These are phyloP conservation scores for Parelbella ahira DNA, from an alignment of 2,888 invertebrate species.

Conservation along the genomic window DNA sequence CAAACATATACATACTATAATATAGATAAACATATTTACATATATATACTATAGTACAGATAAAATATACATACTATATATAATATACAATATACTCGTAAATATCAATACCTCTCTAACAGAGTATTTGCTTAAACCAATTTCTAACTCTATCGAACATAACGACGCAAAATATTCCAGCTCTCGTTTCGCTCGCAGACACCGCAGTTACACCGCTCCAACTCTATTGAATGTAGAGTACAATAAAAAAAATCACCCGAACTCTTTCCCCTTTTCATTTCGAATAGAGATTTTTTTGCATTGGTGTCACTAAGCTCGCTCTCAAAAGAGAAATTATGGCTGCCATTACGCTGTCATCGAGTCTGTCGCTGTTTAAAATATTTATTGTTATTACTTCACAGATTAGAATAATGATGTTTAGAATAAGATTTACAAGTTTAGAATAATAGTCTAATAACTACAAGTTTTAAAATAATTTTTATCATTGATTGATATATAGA, in stretches of 20 bases:
- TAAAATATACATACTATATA: too few species aligned
- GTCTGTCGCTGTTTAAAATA: constrained; percentile 9
- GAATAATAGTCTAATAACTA: too few species aligned
- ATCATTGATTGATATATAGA: too few species aligned
- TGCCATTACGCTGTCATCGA: constrained; percentile 20
- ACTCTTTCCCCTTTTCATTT: constrained; percentile 23
- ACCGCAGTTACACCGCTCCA: constrained; percentile 2
- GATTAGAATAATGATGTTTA: too few species aligned
- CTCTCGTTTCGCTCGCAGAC: constrained; percentile 6
- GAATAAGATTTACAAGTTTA: too few species aligned
- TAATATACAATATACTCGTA: too few species aligned
- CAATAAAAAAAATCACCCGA: constrained; percentile 13
- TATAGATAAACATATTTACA: too few species aligned
- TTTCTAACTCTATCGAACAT: constrained; percentile 4
- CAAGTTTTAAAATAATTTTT: too few species aligned
- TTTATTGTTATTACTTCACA: constrained; percentile 15
- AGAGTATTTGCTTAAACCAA: too few species aligned
- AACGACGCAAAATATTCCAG: constrained; percentile 11
- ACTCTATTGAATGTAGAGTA: constrained; percentile 16
- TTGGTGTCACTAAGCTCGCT: constrained; percentile 24
- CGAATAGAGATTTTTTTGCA: constrained; percentile 18
- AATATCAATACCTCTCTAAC: too few species aligned
- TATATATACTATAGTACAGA: too few species aligned
- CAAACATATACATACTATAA: too few species aligned
- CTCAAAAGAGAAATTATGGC: constrained; percentile 17